Evolutionary conservation across 30 jellyfish, hydroid and myxozoan species (phyloP).

Genomic region (Chrysaora quinquecirrha): DNA sequence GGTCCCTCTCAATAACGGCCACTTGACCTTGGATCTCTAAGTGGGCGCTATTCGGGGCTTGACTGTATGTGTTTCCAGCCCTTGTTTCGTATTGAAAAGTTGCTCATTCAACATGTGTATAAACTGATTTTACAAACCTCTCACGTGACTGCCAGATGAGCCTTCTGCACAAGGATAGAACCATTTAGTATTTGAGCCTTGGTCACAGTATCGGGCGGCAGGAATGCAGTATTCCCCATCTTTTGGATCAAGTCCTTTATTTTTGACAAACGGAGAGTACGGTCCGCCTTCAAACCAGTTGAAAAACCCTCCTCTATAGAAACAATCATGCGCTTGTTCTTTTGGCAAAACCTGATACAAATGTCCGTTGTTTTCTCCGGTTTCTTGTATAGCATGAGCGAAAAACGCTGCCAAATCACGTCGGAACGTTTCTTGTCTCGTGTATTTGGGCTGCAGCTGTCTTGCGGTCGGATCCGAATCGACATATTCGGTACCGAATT

Average conservation of each 20-base stretch:
- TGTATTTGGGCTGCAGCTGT: slow-evolving; percentile 59
- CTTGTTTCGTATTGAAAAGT: no score
- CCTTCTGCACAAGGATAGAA: slow-evolving; percentile 84
- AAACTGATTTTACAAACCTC: slow-evolving; percentile 42
- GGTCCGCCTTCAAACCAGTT: slow-evolving; percentile 99
- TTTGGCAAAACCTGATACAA: slow-evolving; percentile 81
- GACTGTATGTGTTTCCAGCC: no score
- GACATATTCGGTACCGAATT: slow-evolving; percentile 90
- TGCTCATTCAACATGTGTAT: no score
- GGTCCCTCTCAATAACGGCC: no score
- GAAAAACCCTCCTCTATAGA: slow-evolving; percentile 89
- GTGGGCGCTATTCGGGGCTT: no score
- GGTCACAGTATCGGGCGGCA: slow-evolving; percentile 90
- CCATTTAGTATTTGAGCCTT: slow-evolving; percentile 81
- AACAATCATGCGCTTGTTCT: slow-evolving; percentile 85
- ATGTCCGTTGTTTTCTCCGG: slow-evolving; percentile 94
- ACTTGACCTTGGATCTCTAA: no score
- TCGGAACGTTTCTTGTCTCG: slow-evolving; percentile 72
- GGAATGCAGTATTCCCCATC: slow-evolving; percentile 88
- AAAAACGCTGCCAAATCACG: slow-evolving; percentile 93
- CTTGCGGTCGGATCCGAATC: slow-evolving; percentile 68
- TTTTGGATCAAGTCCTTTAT: slow-evolving; percentile 79
- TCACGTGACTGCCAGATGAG: slow-evolving; percentile 60
- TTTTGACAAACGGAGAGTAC: slow-evolving; percentile 86
- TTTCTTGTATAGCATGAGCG: slow-evolving; percentile 94